phyloP scores from a whole-genome alignment of 1,140 invertebrate genomes.

The Gryllus bimaculatus region DNA sequence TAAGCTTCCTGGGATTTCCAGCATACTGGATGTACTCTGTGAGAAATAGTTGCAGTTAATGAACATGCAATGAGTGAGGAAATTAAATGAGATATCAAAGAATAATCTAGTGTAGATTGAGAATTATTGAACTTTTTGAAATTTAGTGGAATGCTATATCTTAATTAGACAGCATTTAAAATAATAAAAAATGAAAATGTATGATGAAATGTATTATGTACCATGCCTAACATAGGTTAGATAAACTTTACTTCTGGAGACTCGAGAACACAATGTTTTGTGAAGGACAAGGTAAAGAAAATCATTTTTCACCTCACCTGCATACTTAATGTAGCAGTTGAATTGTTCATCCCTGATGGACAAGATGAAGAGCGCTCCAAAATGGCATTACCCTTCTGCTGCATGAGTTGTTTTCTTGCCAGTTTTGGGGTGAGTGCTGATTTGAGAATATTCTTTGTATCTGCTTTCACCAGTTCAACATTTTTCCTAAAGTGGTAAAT shows the following conservation, averaged over 20 bases:
- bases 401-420: constrained; percentile 50
- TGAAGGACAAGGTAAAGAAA: background rate
- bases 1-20: constrained; percentile 12
- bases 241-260: background rate
- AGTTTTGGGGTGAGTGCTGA: constrained; percentile 68
- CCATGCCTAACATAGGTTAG: background rate
- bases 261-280: background rate
- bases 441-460: constrained; percentile 72
- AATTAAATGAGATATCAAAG: no score
- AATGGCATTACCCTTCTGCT: constrained; percentile 35
- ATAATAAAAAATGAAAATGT: no score
- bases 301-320: constrained; percentile 13
- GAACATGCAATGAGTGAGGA: no score
- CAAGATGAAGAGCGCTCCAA: constrained; percentile 27
- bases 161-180: no score
- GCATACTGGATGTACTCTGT: constrained; percentile 38
- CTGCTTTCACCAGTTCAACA: constrained; percentile 71
- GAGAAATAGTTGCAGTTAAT: constrained; percentile 22
- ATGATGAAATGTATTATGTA: no score
- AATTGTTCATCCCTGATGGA: constrained; percentile 16
- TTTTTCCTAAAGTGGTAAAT: constrained; percentile 49
- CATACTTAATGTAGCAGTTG: background rate
- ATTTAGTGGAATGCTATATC: no score
- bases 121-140: no score
- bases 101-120: no score